Percentiles rank a stretch among this genome's conserved stretches.
Evolutionary conservation across 2,888 invertebrate genomes (phyloP).

Genomic region (Dione juno): DNA sequence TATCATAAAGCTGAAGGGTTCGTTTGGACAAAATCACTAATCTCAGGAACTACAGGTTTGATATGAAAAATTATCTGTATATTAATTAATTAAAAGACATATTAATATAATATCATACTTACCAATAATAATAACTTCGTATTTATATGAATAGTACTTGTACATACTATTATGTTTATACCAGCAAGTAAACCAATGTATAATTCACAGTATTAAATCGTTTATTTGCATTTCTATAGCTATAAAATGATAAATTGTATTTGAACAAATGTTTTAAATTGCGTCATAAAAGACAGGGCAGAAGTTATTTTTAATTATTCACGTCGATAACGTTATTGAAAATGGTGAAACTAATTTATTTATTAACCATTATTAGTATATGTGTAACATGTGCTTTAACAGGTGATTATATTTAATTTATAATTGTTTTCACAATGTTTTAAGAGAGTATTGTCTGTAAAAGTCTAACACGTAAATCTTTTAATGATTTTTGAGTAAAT

Average conservation of each 20-base stretch:
- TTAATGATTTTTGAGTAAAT: too few relatives aligned
- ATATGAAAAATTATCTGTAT: too few relatives aligned
- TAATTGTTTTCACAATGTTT: too few relatives aligned
- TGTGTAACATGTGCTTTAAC: slow-evolving; percentile 12
- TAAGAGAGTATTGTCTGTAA: too few relatives aligned
- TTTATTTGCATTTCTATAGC: background rate
- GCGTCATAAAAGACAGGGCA: background rate
- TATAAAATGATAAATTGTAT: slow-evolving; percentile 11
- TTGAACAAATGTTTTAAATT: background rate
- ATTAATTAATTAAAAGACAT: too few relatives aligned
- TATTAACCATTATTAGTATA: slow-evolving; percentile 3
- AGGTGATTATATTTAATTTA: background rate
- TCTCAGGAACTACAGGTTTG: too few relatives aligned
- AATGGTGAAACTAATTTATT: slow-evolving; percentile 9
- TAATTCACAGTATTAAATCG: background rate
- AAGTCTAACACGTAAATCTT: too few relatives aligned
- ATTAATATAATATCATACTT: too few relatives aligned
- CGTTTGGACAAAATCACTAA: too few relatives aligned
- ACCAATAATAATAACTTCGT: too few relatives aligned
- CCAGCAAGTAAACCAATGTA: background rate
- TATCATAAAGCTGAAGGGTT: too few relatives aligned
- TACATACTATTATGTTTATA: background rate
- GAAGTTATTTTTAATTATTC: slow-evolving; percentile 5
- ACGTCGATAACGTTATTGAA: slow-evolving; percentile 2
- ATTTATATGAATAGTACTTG: too few relatives aligned